Evolutionary conservation across 2,113 vertebrate genomes (phyloP), one percentile per base, ranked within the genome.

Genomic region (Paedocypris sp.): DNA sequence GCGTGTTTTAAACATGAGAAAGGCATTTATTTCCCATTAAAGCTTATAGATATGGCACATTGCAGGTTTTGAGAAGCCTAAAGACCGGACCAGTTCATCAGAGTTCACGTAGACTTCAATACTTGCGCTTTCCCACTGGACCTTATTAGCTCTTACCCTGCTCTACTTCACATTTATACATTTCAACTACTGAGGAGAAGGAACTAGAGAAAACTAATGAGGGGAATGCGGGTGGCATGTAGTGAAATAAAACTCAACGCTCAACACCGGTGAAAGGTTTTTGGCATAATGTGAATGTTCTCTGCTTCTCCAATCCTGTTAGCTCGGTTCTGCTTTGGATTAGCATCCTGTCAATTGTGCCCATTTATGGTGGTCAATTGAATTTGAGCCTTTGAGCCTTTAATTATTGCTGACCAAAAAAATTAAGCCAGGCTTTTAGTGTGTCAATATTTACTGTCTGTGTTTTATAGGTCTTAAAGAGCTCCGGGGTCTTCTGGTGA

Each of bases 101-200:
- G 13, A 65, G 28, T 60, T 60, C 29, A 54, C 60, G 39, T 61
- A 26, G 31, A 50, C 57, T 56, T 66, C 58, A 58, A 70, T 62
- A 43, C 57, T 62, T 70, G 62, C 33, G 48, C 42, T 62, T 48
- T 66, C 63, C 63, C 63, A 58, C 45, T 62, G 58, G 63, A 66
- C 58, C 63, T 50, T 51, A 62, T 70, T 70, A 66, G 63, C 62
- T 42, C 56, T 60, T 12, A 46, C 46, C 46, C 51, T n/a, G 45
- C 45, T 66, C 43, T 47, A 36, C 51, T 52, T 60, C 36, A 38
- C 53, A 45, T 45, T 52, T 59, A 48, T 51, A 49, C 47, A 8
- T 6, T 47, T 58, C 25, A 50, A 12, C 62, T 65, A 15, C 20
- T 26, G 12, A 51, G 23, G 39, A 19, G 15, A 36, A 13, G 51